Evolutionary conservation across 2,888 invertebrate genomes (phyloP), one percentile per base, ranked within the genome.

Genomic region (Pycnomerus fuliginosus): DNA sequence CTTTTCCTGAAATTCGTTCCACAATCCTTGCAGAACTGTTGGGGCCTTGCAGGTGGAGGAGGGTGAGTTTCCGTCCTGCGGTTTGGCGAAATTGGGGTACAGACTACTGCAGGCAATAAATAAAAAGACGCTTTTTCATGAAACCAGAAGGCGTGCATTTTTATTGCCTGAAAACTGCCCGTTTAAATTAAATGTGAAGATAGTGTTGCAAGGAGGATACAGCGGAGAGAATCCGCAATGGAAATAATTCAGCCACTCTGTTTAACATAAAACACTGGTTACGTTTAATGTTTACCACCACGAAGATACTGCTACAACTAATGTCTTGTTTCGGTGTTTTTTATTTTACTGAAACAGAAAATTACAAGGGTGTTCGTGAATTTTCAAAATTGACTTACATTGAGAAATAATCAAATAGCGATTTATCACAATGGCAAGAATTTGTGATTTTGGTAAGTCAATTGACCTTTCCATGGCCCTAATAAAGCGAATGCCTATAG

Each of bases 121-220:
- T 72, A 72, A 71, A 72, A 72, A 70, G 69, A 69, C 68, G 67
- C 66, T 70, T 70, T 71, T 70, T 69, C 69, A 67, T 64, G 68
- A 64, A 68, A 68, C 67, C 71, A 72, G 70, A 71, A 72, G 72
- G 72, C 71, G 72, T 72, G 69, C 72, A 72, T 72, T 72, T 72
- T 72, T 72, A 72, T 72, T 71, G 68, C 71, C 69, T 65, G 71
- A 71, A 72, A 72, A 72, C 68, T 71, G 71, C 46, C 68, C 70
- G 69, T 72, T 72, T 72, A 71, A 72, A 72, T 72, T 72, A 72
- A 71, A 72, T 67, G 66, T 63, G 64, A 70, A 72, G 71, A 71
- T 72, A 72, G 69, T 68, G 65, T 64, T 60, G 59, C 62, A 62
- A 61, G 61, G 60, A 58, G 58, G 60, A 61, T 58, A 58, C 55